phyloP scores from a whole-genome alignment of 2,113 vertebrate species.

The Cinclus cinclus region DNA sequence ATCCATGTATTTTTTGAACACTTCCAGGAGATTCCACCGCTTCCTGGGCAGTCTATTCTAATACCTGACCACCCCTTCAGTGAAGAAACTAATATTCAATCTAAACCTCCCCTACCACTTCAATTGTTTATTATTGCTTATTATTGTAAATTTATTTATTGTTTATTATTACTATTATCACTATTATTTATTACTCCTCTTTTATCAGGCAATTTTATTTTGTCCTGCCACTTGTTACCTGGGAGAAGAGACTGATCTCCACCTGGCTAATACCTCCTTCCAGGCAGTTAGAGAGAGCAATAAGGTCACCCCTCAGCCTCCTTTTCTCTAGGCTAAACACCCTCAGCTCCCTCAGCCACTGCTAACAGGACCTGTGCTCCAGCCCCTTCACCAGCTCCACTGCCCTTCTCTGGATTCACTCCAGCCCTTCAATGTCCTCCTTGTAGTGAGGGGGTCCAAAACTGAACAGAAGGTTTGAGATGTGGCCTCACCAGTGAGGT shows the following conservation, averaged over 20 bases:
- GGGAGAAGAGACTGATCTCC: not conserved
- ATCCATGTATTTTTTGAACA: not conserved
- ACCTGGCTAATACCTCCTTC: not conserved
- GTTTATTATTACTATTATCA: not conserved
- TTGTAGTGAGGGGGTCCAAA: not conserved
- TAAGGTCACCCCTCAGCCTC: not conserved
- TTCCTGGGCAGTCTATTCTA: not conserved
- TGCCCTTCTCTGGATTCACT: accelerated
- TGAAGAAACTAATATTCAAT: not conserved
- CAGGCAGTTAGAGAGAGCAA: accelerated
- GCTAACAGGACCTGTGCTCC: not conserved
- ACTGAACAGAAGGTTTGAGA: accelerated
- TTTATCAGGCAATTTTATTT: not conserved
- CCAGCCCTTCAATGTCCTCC: not conserved
- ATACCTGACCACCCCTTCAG: not conserved
- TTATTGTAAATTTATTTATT: not conserved
- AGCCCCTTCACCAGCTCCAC: accelerated
- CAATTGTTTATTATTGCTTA: not conserved
- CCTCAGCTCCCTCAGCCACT: not conserved
- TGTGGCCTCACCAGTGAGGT: not conserved
- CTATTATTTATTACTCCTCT: not conserved
- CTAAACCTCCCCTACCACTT: not conserved
- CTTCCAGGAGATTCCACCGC: not conserved
- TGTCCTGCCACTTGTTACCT: not conserved
- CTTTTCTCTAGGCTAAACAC: not conserved